Percentiles rank a stretch among this genome's conserved stretches.
phyloP scores from a whole-genome alignment of 2,797 vertebrate species.

The Sebastiscus albofasciatus region DNA sequence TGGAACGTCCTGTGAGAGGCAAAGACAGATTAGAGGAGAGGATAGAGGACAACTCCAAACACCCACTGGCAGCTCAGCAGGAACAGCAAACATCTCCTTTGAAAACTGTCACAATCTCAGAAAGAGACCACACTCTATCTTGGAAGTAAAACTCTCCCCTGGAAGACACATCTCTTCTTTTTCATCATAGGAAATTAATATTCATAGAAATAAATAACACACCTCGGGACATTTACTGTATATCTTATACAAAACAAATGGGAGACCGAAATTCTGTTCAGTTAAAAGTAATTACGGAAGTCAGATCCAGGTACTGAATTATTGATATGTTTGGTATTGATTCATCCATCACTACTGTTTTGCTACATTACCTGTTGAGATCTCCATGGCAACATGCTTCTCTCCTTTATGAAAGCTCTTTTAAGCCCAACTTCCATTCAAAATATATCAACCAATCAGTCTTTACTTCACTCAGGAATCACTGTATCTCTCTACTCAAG shows the following conservation, averaged over 20 bases:
- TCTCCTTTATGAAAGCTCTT: background rate
- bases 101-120: conserved; percentile 22
- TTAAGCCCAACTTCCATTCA: background rate
- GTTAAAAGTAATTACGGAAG: background rate
- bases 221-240: background rate
- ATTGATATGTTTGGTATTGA: background rate
- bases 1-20: conserved; percentile 10
- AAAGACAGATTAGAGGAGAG: conserved; percentile 27
- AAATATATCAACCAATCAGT: background rate
- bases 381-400: background rate
- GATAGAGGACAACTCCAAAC: conserved; percentile 33
- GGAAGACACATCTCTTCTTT: background rate
- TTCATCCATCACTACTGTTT: background rate
- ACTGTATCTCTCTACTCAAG: background rate
- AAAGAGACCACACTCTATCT: background rate
- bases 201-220: background rate
- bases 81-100: conserved; percentile 43
- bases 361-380: background rate
- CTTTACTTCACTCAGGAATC: background rate
- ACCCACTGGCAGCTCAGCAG: conserved; percentile 34
- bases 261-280: background rate
- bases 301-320: background rate
- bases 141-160: too few species aligned
- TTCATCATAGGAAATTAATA: background rate
- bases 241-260: background rate